phyloP scores from a whole-genome alignment of 2,888 invertebrate genomes.

The Aphodius sticticus region DNA sequence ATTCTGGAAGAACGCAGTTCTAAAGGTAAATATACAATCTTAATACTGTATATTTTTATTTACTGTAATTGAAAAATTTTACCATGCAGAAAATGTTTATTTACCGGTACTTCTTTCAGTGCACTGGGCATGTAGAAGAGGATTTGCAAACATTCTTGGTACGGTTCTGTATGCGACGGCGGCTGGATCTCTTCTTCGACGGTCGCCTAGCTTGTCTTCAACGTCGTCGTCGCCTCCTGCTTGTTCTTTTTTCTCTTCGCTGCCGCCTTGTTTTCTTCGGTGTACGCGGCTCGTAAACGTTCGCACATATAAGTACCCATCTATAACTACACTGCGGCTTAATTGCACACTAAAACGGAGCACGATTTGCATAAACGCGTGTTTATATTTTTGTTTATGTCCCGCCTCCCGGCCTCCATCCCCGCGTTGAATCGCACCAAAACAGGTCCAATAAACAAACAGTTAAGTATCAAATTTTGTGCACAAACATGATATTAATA shows the following conservation, averaged over 20 bases:
- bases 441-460: not conserved
- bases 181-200: slow-evolving; percentile 4
- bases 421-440: not conserved
- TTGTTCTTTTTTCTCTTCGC: not conserved
- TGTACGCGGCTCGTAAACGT: not conserved
- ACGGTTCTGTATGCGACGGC: not conserved
- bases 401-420: not conserved
- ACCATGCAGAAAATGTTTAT: too few relatives aligned
- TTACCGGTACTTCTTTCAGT: too few relatives aligned
- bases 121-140: not conserved
- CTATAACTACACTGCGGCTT: not conserved
- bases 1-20: too few relatives aligned
- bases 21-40: too few relatives aligned
- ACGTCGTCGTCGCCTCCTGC: not conserved
- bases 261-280: slow-evolving; percentile 4
- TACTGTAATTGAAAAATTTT: too few relatives aligned
- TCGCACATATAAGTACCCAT: not conserved
- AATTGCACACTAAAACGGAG: slow-evolving; percentile 15
- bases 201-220: not conserved
- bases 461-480: not conserved
- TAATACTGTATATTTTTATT: too few relatives aligned
- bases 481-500: not conserved
- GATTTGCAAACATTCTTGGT: not conserved
- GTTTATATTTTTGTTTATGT: slow-evolving; percentile 19
- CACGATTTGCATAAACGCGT: slow-evolving; percentile 16